Conservation (phyloP, 2,888 invertebrate genomes). For the Trissoscelio sp. region DNA sequence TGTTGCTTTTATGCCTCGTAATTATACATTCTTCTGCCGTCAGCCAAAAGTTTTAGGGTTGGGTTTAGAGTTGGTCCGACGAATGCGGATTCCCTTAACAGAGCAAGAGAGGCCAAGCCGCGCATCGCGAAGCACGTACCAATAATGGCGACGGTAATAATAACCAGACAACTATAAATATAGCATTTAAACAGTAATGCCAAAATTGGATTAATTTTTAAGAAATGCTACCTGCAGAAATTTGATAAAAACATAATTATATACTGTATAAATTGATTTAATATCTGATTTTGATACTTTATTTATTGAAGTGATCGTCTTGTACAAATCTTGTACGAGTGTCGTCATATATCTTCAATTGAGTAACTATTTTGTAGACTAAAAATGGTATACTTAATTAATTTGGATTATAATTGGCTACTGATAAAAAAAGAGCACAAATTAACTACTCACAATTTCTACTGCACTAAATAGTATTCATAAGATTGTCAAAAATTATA, state of each 20-base stretch:
- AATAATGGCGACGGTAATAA: slow-evolving; percentile 59
- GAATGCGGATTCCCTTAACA: slow-evolving; percentile 41
- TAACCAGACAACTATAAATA: slow-evolving; percentile 59
- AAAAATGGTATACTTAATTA: no score
- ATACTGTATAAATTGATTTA: no score
- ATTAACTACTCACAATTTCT: no score
- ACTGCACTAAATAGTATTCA: no score
- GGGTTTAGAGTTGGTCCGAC: slow-evolving; percentile 74
- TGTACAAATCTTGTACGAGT: no score
- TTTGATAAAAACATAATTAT: slow-evolving; percentile 61
- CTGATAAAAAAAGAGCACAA: no score
- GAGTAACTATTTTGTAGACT: no score
- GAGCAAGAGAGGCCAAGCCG: not conserved
- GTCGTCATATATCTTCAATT: no score
- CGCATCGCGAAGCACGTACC: slow-evolving; percentile 48
- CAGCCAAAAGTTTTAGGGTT: slow-evolving; percentile 76
- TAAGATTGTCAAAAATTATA: no score
- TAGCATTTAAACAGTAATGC: slow-evolving; percentile 52
- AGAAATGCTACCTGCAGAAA: slow-evolving; percentile 50
- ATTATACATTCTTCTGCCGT: slow-evolving; percentile 82
- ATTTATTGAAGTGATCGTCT: no score
- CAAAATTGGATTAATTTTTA: slow-evolving; percentile 47
- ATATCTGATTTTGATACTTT: no score
- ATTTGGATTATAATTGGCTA: no score
- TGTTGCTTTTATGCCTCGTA: slow-evolving; percentile 83